Base-by-base conservation (phyloP, 2,888 invertebrate genomes). In the Zygaena filipendulae region DNA sequence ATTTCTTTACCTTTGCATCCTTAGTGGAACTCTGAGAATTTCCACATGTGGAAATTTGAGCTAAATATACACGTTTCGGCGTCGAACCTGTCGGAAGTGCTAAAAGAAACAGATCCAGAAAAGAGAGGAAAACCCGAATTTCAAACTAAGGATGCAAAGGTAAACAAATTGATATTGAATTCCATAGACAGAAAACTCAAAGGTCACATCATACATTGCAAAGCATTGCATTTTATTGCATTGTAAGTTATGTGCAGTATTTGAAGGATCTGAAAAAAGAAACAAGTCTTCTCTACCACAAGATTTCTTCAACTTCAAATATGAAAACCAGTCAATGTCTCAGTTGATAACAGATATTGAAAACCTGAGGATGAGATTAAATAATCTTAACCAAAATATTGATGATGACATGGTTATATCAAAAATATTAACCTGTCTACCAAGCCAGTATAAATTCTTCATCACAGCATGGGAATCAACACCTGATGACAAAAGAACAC, bases 391-490 rank as follows among this genome's bases (percentile, higher is more conserved):
- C 7, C 7, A 16, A 16, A 16, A 16, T 7, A 16, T 16, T 16
- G 16, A 16, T 16, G 16, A 16, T 16, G 16, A 16, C 16, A 16
- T 16, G 16, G 16, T 16, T 4, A 16, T 16, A 16, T 16, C 5
- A 16, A 16, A 16, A 16, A 7, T 16, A 16, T 16, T 16, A 16
- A 16, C 16, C 16, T 16, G 16, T 7, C 7, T 25, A 18, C 29
- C 29, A 16, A 11, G 10, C n/a, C 13, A 29, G 11, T 19, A 23
- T 8, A 29, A 19, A 23, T 23, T 23, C 11, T 29, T 29, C 12
- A 12, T 12, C 3, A 29, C 29, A 11, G 23, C 29, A 11, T 29
- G 29, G 29, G 29, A 29, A 18, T 29, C 29, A 11, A 29, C 29
- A 23, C 24, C 23, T 3, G 29, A 29, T 13, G 23, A 29, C 12